These are phyloP conservation scores for Pyrochroa serraticornis DNA, from an alignment of 2,888 invertebrate genomes.

Conservation along the genomic window DNA sequence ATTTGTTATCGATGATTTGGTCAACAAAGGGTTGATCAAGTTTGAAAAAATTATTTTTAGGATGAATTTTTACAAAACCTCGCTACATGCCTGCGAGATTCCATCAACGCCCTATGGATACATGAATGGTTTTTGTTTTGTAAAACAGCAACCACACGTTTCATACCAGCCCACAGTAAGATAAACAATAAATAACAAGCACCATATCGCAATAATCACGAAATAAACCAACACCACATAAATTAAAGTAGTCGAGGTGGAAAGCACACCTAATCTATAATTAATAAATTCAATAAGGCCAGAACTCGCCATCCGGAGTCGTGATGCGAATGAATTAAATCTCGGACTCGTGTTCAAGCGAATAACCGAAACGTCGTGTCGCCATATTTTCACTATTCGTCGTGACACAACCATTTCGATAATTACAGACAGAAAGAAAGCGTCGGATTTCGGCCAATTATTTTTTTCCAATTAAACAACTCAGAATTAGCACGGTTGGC, in stretches of 20 bases:
- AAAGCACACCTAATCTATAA: slow-evolving; percentile 21
- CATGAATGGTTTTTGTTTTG: slow-evolving; percentile 25
- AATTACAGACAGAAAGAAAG: slow-evolving; percentile 1
- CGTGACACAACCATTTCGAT: not conserved
- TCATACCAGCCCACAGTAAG: slow-evolving; percentile 22
- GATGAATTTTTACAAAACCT: slow-evolving; percentile 12
- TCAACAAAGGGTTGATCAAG: too few relatives aligned
- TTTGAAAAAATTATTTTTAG: too few relatives aligned
- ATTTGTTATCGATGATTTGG: too few relatives aligned
- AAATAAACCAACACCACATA: slow-evolving; percentile 25
- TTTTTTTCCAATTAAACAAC: not conserved
- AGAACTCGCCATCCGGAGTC: not conserved
- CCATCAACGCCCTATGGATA: slow-evolving; percentile 16
- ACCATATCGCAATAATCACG: slow-evolving; percentile 25
- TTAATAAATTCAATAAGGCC: slow-evolving; percentile 24
- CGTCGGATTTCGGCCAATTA: not conserved
- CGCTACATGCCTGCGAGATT: slow-evolving; percentile 13
- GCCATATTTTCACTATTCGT: not conserved
- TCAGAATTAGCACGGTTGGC: too few relatives aligned
- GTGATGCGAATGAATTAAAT: not conserved
- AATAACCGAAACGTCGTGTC: not conserved
- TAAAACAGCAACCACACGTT: slow-evolving; percentile 25
- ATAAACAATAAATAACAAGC: slow-evolving; percentile 27
- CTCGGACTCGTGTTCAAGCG: not conserved
- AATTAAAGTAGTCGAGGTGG: slow-evolving; percentile 12